Percentiles rank a stretch among this genome's conserved stretches.
phyloP scores from a whole-genome alignment of 2,797 vertebrate genomes.

The Nasua narica region DNA sequence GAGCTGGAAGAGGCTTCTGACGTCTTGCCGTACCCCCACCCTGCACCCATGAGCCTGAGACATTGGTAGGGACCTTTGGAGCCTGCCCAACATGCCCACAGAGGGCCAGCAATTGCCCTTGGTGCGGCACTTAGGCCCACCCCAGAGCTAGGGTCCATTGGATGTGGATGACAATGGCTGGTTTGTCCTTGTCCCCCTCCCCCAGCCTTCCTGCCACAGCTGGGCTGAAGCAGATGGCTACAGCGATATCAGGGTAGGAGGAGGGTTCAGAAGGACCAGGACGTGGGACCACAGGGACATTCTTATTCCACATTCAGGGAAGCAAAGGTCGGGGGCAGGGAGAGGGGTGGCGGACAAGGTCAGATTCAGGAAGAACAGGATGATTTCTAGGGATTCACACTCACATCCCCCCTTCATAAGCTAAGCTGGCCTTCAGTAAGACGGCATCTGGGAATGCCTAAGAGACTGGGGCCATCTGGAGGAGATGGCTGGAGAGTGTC shows the following conservation, averaged over 20 bases:
- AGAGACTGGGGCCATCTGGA: neutral
- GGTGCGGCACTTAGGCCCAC: neutral
- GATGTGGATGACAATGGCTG: slow-evolving; percentile 17
- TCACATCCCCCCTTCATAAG: neutral
- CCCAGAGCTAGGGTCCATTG: neutral
- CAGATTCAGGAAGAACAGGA: neutral
- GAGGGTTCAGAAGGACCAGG: neutral
- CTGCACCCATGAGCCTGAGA: neutral
- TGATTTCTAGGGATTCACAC: neutral
- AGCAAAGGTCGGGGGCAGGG: neutral
- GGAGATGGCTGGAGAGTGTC: neutral
- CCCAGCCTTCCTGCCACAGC: neutral
- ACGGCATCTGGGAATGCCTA: neutral
- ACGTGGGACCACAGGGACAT: neutral
- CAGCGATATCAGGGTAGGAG: neutral
- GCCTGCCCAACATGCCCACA: neutral
- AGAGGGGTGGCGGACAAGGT: neutral
- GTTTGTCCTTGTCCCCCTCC: neutral
- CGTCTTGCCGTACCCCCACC: neutral
- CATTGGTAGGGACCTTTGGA: neutral
- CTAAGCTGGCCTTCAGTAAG: neutral
- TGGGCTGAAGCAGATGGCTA: neutral
- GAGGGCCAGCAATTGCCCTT: neutral
- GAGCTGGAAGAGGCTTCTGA: neutral
- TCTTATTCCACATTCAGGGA: neutral